Evolutionary conservation across 2,113 vertebrate genomes (phyloP).

Genomic region (Casuarius casuarius): DNA sequence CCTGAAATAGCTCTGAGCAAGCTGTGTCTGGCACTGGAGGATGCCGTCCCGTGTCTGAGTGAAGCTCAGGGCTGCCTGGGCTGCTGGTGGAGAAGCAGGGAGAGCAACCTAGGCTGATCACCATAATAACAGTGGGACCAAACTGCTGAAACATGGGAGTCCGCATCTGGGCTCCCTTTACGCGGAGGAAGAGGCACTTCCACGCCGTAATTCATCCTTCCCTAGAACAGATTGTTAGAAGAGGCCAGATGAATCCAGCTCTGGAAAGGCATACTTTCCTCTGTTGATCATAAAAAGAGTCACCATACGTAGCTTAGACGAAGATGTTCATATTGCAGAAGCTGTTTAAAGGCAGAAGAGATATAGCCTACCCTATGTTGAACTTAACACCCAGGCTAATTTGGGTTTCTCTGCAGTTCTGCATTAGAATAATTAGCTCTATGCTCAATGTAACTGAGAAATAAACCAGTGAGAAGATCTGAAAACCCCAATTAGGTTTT

Average conservation of each 20-base stretch:
- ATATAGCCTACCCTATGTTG: neutral
- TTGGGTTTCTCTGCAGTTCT: neutral
- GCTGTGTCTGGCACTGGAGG: neutral
- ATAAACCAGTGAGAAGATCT: neutral
- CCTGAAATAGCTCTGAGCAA: neutral
- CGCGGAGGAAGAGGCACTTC: neutral
- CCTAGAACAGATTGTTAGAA: neutral
- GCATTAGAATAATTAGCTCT: neutral
- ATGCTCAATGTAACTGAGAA: neutral
- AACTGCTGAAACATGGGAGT: neutral
- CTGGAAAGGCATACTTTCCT: neutral
- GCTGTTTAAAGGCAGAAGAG: neutral
- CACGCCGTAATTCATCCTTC: neutral
- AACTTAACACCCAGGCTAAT: neutral
- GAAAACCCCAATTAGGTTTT: neutral
- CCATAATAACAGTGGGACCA: neutral
- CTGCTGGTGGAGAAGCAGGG: neutral
- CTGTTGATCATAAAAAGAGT: neutral
- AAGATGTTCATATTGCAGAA: neutral
- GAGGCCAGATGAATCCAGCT: neutral
- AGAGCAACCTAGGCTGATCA: neutral
- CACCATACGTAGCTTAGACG: neutral
- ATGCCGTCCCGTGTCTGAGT: fast-evolving
- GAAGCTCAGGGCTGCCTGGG: neutral
- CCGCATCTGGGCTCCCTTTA: neutral